Base-by-base conservation (phyloP, 2,888 invertebrate genomes). In the Automeris io region DNA sequence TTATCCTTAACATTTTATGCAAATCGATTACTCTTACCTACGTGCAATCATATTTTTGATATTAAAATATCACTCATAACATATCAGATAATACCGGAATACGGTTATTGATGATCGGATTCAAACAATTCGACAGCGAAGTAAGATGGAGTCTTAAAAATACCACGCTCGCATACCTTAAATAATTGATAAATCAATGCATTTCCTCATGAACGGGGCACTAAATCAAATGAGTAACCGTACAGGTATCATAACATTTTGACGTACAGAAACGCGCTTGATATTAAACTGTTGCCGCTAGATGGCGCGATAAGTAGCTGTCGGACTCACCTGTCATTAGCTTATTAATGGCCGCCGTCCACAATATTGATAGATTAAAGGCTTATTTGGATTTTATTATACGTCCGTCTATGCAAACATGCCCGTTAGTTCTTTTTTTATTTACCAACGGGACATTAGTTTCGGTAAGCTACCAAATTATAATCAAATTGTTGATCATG, bases 171-270 rank as follows among this genome's bases (percentile, higher is more conserved):
- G 68, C 75, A 82, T 85, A 67, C 76, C 63, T 72, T 44, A 70
- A 80, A 85, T 83, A 68, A 82, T 85, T 86, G 83, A 86, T 86
- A 83, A 76, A 86, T 85, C 83, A 86, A 79, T 81, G 79, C 80
- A 80, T 69, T 70, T 71, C 73, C 66, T 73, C 59, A 69, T 65
- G 61, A 68, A 64, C 72, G 77, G 66, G 70, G 70, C 70, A 83
- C 79, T 86, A 81, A 83, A 86, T 86, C 85, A 86, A 79, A 70
- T 59, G 59, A 60, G 57, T 66, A 67, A 66, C 59, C 57, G 70
- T 62, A 61, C 61, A 67, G 65, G 73, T 78, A 82, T 83, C 81
- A 76, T 63, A 79, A 77, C 69, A 70, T 83, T 82, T 79, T 82
- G 85, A 85, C 83, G 70, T 75, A 65, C 71, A 76, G 72, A 70